Percentiles rank a stretch among this genome's conserved stretches.
Conservation (phyloP, 1,140 invertebrate genomes). For the Pentalonia nigronervosa region DNA sequence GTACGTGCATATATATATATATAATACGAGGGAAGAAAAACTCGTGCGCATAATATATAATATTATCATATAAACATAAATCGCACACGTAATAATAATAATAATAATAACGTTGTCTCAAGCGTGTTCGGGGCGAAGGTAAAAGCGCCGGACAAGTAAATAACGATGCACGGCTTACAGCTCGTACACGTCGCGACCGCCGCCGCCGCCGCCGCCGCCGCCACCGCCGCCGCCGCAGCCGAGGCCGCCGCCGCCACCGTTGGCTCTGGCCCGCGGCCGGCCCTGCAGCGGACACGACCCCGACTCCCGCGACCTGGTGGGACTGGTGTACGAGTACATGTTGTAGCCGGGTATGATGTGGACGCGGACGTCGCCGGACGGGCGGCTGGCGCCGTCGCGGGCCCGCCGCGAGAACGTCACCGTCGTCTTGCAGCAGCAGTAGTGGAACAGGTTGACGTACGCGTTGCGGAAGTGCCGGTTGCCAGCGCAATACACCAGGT, state of each 20-base stretch:
- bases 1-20: no score
- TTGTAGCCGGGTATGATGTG: conserved; percentile 80
- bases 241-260: conserved; percentile 58
- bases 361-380: conserved; percentile 74
- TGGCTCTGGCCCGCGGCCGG: conserved; percentile 41
- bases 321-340: conserved; percentile 74
- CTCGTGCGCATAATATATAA: no score
- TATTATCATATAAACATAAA: not conserved
- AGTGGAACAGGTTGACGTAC: conserved; percentile 80
- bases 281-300: conserved; percentile 44
- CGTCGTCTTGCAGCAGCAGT: conserved; percentile 83
- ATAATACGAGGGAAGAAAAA: not conserved
- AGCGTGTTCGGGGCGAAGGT: not conserved
- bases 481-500: conserved; percentile 72
- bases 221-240: not conserved
- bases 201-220: conserved; percentile 9
- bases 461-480: conserved; percentile 77
- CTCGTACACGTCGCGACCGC: conserved; percentile 58
- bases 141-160: not conserved
- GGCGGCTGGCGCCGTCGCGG: conserved; percentile 67
- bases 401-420: conserved; percentile 74
- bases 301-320: conserved; percentile 64
- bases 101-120: not conserved
- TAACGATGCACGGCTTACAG: not conserved
- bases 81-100: not conserved